Evolutionary conservation across 1,140 invertebrate genomes (phyloP).

Genomic region (Papilio polyxenes): DNA sequence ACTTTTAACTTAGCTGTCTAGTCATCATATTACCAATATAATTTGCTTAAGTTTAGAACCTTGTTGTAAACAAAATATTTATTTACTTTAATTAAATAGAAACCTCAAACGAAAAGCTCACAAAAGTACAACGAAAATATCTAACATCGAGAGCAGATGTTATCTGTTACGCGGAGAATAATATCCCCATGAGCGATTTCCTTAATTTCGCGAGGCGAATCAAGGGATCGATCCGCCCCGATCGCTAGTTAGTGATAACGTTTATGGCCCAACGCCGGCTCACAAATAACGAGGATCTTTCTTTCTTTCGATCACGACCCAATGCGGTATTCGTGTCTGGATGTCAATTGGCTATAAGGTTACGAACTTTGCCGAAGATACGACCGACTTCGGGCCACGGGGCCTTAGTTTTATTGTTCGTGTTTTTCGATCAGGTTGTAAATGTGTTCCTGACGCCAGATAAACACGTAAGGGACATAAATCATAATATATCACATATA

Average conservation of each 20-base stretch:
- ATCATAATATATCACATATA: constrained; percentile 6
- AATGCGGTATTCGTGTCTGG: constrained; percentile 69
- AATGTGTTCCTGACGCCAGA: constrained; percentile 46
- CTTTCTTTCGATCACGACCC: constrained; percentile 75
- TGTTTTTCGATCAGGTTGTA: constrained; percentile 48
- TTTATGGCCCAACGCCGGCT: constrained; percentile 68
- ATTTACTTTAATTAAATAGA: constrained; percentile 22
- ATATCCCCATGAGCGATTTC: constrained; percentile 80
- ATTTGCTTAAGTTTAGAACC: not conserved
- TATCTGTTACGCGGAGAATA: constrained; percentile 71
- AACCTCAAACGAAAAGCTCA: constrained; percentile 51
- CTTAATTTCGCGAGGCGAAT: constrained; percentile 79
- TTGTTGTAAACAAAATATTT: not conserved
- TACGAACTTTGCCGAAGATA: constrained; percentile 64
- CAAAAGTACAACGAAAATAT: constrained; percentile 64
- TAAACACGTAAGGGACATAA: constrained; percentile 43
- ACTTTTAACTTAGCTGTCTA: not conserved
- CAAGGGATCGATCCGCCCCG: constrained; percentile 76
- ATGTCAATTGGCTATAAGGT: constrained; percentile 74
- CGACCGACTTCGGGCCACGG: constrained; percentile 42
- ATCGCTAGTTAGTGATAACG: constrained; percentile 76
- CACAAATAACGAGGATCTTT: constrained; percentile 69
- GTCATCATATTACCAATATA: not conserved
- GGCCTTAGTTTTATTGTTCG: constrained; percentile 45
- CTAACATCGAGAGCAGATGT: constrained; percentile 71